Base-by-base conservation (phyloP, 2,797 vertebrate genomes). In the Melanotaenia parkinsoni region DNA sequence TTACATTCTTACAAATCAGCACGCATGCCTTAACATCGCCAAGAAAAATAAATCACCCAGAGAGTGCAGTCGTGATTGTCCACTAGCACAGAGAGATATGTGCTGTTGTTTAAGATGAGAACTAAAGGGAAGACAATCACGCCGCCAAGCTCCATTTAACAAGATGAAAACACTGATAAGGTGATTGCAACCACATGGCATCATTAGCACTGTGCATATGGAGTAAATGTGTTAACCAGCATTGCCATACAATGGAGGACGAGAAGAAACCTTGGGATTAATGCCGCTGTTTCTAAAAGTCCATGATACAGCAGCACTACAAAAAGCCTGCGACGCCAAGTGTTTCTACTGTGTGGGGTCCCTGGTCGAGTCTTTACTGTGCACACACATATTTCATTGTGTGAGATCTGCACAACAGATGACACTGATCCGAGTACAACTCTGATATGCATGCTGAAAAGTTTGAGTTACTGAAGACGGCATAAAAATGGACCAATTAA, bases 161-260 rank as follows among this genome's bases (percentile, higher is more conserved):
- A 37, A 81, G 85, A 90, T 83, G 77, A 91, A 93, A 92, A 71
- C 80, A 45, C 53, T 10, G 90, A 93, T 90, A 92, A 89, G 87
- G 79, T 68, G 78, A 93, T 87, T 89, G 86, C 82, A 90, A 84
- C 80, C 93, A 94, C 91, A 92, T 92, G 92, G 82, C 61, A 16
- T 89, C 88, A 82, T 92, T 91, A 89, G 79, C 51, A 5, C 28
- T 3, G 35, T 79, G 82, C 92, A 92, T 86, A 77, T 88, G 87
- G 88, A 89, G 80, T 5, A 69, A 92, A 92, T 70, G 89, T 92
- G 91, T 90, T 88, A 84, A 79, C 77, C 77, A 50, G 84, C 85
- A 50, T 85, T 82, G 33, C 72, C 72, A 22, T 47, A 61, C 74
- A n/a, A 74, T 13, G 40, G 58, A 77, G 74, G 78, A 87, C 67